phyloP scores from a whole-genome alignment of 2,113 vertebrate genomes.

The Etheostoma cragini region DNA sequence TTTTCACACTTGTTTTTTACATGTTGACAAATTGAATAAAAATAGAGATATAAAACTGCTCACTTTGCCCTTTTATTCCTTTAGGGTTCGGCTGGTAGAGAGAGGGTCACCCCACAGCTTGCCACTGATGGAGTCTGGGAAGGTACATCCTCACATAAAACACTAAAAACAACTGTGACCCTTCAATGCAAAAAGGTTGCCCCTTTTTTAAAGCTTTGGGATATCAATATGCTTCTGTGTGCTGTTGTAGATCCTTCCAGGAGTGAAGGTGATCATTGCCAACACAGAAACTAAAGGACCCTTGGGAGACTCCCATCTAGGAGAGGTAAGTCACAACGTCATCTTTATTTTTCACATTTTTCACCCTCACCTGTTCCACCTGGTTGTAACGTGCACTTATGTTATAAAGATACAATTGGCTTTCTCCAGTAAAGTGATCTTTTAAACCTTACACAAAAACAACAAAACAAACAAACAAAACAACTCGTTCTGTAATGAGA shows the following conservation, averaged over 20 bases:
- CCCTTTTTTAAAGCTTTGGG: background rate
- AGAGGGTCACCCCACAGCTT: constrained; percentile 96
- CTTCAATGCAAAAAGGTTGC: background rate
- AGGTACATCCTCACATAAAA: constrained; percentile 82
- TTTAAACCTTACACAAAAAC: too few relatives aligned
- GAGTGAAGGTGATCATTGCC: constrained; percentile 96
- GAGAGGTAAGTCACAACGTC: constrained; percentile 85
- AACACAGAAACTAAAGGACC: constrained; percentile 97
- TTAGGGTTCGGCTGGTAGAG: constrained; percentile 95
- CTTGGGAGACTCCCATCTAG: constrained; percentile 94
- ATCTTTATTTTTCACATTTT: background rate
- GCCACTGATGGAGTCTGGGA: constrained; percentile 96
- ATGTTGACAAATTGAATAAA: background rate
- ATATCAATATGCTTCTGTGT: background rate
- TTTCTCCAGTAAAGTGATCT: background rate
- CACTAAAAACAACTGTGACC: background rate
- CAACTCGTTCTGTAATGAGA: background rate
- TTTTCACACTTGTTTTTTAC: background rate
- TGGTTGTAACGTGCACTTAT: background rate
- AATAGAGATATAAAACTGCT: background rate
- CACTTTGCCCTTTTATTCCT: constrained; percentile 1
- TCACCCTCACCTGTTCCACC: background rate
- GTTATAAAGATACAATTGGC: background rate
- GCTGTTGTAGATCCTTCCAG: constrained; percentile 90
- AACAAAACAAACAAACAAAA: too few relatives aligned